Percentiles rank a stretch among this genome's conserved stretches.
Conservation (phyloP, 2,888 invertebrate genomes). For the Desoria tigrina region DNA sequence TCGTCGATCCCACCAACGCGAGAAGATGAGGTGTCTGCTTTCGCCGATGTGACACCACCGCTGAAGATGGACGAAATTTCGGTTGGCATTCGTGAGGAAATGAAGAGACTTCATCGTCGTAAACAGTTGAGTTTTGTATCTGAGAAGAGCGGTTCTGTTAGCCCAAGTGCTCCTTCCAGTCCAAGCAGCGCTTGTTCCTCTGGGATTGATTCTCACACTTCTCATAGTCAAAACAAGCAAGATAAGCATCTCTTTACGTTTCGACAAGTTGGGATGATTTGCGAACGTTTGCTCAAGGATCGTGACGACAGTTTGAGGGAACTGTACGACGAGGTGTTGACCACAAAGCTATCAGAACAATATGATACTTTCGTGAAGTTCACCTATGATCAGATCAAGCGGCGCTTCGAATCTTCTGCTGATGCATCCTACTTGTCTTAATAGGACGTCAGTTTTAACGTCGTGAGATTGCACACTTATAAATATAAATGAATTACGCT, state of each 20-base stretch:
- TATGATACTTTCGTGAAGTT: conserved; percentile 98
- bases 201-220: not conserved
- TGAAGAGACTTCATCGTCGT: conserved; percentile 84
- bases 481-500: not conserved
- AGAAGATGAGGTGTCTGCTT: conserved; percentile 66
- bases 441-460: not conserved
- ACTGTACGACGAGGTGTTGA: conserved; percentile 91
- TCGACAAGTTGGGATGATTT: conserved; percentile 92
- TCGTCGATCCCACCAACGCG: conserved; percentile 60
- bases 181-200: conserved; percentile 9
- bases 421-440: conserved; percentile 54
- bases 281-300: conserved; percentile 94
- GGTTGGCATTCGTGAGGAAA: conserved; percentile 87
- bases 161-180: conserved; percentile 45
- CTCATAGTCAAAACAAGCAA: conserved; percentile 49
- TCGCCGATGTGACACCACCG: conserved; percentile 55
- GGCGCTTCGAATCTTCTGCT: conserved; percentile 62
- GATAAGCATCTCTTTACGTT: conserved; percentile 92
- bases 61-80: conserved; percentile 78
- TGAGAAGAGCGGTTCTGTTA: conserved; percentile 26
- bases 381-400: conserved; percentile 94
- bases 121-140: conserved; percentile 71
- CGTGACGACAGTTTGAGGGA: conserved; percentile 89
- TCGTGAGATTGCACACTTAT: not conserved
- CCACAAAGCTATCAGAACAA: conserved; percentile 88